Conservation (phyloP, 2,888 invertebrate genomes). For the Agrochola lota region DNA sequence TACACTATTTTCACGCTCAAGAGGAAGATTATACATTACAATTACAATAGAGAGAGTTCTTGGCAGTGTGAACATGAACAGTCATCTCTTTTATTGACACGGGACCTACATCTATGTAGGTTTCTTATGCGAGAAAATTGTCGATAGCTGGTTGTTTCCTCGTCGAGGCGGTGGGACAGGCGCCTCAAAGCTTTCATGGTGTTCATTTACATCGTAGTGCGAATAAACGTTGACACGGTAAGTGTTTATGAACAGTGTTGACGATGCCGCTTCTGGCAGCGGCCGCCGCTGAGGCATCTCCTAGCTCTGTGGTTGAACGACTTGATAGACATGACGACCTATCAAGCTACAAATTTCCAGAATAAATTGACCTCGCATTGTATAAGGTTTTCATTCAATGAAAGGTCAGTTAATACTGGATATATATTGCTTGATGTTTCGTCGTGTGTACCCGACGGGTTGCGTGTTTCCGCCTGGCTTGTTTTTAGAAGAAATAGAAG, state of each 20-base stretch:
- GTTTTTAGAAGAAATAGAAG: no score
- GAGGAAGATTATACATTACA: background rate
- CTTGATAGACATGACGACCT: background rate
- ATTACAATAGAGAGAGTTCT: background rate
- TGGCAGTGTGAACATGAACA: background rate
- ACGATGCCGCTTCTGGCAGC: no score
- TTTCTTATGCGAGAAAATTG: background rate
- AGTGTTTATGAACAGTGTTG: no score
- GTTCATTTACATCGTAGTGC: no score
- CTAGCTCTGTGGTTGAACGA: background rate
- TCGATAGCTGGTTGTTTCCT: background rate
- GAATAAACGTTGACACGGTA: no score
- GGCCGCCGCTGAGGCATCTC: no score
- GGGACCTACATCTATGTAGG: background rate
- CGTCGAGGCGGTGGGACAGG: no score
- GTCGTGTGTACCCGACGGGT: background rate
- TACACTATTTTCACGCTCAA: background rate
- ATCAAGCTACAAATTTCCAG: background rate
- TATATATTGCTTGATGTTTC: background rate
- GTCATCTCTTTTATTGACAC: background rate
- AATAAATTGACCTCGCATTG: background rate
- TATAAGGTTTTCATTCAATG: background rate
- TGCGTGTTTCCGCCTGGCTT: no score
- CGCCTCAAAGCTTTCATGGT: no score
- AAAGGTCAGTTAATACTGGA: background rate